A percentile compares a stretch with the other conserved stretches of the same genome.
phyloP scores from a whole-genome alignment of 2,888 invertebrate species.

The Lepidocyrtoides sp. region DNA sequence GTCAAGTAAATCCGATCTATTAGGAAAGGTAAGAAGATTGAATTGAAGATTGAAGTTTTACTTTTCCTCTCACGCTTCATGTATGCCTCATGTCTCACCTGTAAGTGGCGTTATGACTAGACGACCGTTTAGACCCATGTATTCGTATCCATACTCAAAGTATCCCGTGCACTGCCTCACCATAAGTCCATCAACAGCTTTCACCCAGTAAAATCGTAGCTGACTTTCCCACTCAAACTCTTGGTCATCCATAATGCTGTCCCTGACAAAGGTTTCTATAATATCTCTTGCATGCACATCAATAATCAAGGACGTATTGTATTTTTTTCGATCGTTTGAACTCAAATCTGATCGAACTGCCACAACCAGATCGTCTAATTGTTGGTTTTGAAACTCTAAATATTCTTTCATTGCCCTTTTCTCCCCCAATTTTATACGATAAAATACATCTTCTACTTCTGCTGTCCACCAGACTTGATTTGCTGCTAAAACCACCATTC shows the following conservation, averaged over 20 bases:
- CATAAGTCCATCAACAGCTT: slow-evolving; percentile 92
- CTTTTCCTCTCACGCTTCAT: no score
- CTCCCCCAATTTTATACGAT: slow-evolving; percentile 88
- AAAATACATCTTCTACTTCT: slow-evolving; percentile 96
- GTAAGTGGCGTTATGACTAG: slow-evolving; percentile 88
- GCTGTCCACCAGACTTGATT: slow-evolving; percentile 99
- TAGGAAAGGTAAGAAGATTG: no score
- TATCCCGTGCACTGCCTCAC: slow-evolving; percentile 94
- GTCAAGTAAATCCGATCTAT: slow-evolving; percentile 97
- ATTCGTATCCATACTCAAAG: slow-evolving; percentile 98
- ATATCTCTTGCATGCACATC: slow-evolving; percentile 98
- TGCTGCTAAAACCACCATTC: slow-evolving; percentile 94
- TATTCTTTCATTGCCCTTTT: slow-evolving; percentile 97
- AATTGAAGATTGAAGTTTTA: no score
- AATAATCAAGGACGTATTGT: slow-evolving; percentile 95
- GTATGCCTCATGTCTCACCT: no score
- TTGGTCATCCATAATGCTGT: slow-evolving; percentile 93
- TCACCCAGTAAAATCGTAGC: slow-evolving; percentile 96
- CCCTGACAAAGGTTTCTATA: slow-evolving; percentile 89
- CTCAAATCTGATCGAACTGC: slow-evolving; percentile 90
- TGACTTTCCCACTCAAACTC: slow-evolving; percentile 99
- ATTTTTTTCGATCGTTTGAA: slow-evolving; percentile 94
- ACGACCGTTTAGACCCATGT: slow-evolving; percentile 90
- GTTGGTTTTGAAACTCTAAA: slow-evolving; percentile 92
- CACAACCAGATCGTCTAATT: slow-evolving; percentile 94